Percentiles rank a stretch among this genome's conserved stretches.
Conservation (phyloP, 2,113 vertebrate genomes). For the Caracal caracal region DNA sequence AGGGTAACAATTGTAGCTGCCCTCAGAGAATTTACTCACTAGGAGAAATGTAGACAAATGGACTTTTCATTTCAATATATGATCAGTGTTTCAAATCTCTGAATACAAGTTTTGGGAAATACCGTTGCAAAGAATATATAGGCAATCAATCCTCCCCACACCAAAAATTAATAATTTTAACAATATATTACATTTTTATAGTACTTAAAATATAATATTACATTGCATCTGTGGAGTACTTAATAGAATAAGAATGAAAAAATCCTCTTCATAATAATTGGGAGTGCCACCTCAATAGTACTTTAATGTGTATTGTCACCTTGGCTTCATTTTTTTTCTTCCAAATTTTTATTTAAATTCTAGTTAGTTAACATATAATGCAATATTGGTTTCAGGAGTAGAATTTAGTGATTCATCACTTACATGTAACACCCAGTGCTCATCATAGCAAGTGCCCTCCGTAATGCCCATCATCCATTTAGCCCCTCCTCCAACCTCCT, state of each 20-base stretch:
- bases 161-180: background rate
- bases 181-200: background rate
- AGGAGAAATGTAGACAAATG: background rate
- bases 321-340: background rate
- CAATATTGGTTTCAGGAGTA: too few species aligned
- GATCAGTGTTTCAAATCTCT: background rate
- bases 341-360: too few species aligned
- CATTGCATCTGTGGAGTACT: background rate
- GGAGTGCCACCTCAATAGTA: background rate
- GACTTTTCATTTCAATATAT: background rate
- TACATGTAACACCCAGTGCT: too few species aligned
- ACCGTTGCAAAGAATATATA: background rate
- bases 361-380: too few species aligned
- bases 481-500: too few species aligned
- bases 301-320: background rate
- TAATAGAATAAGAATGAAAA: background rate
- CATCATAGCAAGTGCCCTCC: too few species aligned
- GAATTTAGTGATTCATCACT: too few species aligned
- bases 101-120: background rate
- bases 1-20: background rate
- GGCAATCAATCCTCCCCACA: background rate
- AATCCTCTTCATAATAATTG: background rate
- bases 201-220: background rate
- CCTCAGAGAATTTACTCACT: background rate
- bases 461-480: too few species aligned